These are phyloP conservation scores for Adelognathus sp. DNA, from an alignment of 2,888 invertebrate species.

Conservation along the genomic window DNA sequence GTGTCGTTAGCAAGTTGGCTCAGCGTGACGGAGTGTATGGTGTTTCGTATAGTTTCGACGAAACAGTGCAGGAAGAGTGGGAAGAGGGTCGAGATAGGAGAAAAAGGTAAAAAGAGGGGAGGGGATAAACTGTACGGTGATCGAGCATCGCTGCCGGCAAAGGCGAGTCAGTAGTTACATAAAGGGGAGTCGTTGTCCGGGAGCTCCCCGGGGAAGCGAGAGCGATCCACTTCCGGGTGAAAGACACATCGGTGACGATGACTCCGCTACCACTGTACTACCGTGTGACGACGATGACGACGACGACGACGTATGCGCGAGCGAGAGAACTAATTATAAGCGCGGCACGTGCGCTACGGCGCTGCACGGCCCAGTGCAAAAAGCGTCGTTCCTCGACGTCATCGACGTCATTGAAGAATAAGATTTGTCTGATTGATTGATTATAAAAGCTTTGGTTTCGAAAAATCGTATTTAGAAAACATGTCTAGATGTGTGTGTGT, in stretches of 20 bases:
- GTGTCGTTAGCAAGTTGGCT: too few species aligned
- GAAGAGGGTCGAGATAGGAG: too few species aligned
- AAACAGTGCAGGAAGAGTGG: too few species aligned
- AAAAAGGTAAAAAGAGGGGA: too few species aligned
- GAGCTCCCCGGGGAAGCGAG: slow-evolving; percentile 35
- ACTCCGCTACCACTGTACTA: too few species aligned
- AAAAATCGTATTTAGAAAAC: neutral
- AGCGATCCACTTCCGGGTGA: slow-evolving; percentile 45
- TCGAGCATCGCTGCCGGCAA: neutral
- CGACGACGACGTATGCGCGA: slow-evolving; percentile 48
- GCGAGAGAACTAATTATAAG: slow-evolving; percentile 48
- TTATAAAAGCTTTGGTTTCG: too few species aligned
- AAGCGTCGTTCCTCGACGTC: slow-evolving; percentile 27
- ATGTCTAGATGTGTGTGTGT: too few species aligned
- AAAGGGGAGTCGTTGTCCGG: slow-evolving; percentile 32
- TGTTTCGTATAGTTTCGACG: too few species aligned
- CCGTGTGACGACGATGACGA: slow-evolving; percentile 19
- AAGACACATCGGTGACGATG: slow-evolving; percentile 36
- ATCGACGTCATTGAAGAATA: slow-evolving; percentile 13
- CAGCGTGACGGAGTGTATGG: too few species aligned
- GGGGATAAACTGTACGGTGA: neutral
- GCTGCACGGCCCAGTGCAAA: neutral
- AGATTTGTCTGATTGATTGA: too few species aligned
- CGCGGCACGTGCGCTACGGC: slow-evolving; percentile 39
- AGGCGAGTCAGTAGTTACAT: slow-evolving; percentile 31